phyloP scores from a whole-genome alignment of 2,888 invertebrate species.

The Tinea semifulvella region DNA sequence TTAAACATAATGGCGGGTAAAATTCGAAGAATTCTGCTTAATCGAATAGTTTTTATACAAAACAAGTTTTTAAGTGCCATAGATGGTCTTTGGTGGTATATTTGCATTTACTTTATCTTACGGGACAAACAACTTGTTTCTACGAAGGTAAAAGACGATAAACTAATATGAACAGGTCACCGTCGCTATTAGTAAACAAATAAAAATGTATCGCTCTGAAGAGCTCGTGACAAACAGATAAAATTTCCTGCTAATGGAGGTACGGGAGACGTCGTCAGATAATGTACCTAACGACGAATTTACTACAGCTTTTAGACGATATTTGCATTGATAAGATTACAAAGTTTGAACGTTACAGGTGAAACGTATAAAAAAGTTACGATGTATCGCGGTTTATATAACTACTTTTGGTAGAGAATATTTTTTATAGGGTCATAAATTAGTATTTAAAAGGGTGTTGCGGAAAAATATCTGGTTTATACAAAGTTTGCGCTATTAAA shows the following conservation, averaged over 20 bases:
- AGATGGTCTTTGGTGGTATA: neutral
- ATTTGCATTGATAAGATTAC: constrained; percentile 32
- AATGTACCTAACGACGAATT: constrained; percentile 8
- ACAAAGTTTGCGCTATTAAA: too few relatives aligned
- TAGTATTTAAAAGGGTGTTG: too few relatives aligned
- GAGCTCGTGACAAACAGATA: constrained; percentile 45
- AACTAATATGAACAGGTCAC: neutral
- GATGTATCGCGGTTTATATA: too few relatives aligned
- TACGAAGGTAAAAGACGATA: neutral
- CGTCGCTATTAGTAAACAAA: constrained; percentile 12
- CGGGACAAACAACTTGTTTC: constrained; percentile 9
- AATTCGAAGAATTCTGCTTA: neutral
- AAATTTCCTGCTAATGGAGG: constrained; percentile 41
- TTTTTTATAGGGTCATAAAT: too few relatives aligned
- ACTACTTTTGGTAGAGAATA: too few relatives aligned
- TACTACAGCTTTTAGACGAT: constrained; percentile 26
- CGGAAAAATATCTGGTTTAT: too few relatives aligned
- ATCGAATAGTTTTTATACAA: neutral
- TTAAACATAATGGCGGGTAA: too few relatives aligned
- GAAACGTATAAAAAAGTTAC: constrained; percentile 2
- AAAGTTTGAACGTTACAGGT: constrained; percentile 9
- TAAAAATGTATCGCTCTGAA: constrained; percentile 13
- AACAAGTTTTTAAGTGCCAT: neutral
- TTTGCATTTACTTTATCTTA: constrained; percentile 9
- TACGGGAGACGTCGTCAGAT: constrained; percentile 2